Evolutionary conservation across 2,113 vertebrate species (phyloP).

Genomic region (Pimephales promelas): DNA sequence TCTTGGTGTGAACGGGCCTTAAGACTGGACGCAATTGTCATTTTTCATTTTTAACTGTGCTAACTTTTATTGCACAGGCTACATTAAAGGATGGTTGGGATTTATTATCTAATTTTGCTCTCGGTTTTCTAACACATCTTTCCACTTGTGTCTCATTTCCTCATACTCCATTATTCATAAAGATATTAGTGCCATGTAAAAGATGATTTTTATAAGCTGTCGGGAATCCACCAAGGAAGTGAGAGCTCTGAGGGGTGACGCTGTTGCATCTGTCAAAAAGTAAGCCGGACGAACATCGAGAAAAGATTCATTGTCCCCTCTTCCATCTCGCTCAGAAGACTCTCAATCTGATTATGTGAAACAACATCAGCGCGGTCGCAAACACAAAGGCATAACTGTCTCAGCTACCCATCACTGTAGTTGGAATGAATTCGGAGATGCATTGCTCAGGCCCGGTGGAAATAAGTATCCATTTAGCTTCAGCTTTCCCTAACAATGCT

Average conservation of each 20-base stretch:
- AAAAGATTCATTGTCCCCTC: background rate
- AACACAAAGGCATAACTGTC: conserved; percentile 33
- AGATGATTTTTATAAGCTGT: conserved; percentile 37
- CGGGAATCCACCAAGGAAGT: conserved; percentile 21
- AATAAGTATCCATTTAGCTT: conserved; percentile 41
- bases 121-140: background rate
- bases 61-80: background rate
- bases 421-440: background rate
- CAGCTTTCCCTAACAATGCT: conserved; percentile 30
- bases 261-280: conserved; percentile 14
- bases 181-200: conserved; percentile 41
- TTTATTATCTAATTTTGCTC: conserved; percentile 10
- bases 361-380: conserved; percentile 15
- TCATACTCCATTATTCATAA: conserved; percentile 39
- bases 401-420: background rate
- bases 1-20: too few relatives aligned
- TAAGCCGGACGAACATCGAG: background rate
- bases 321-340: background rate
- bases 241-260: conserved; percentile 5
- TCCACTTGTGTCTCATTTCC: conserved; percentile 12
- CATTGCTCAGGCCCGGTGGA: conserved; percentile 6
- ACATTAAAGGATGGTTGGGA: background rate
- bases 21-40: conserved; percentile 35
- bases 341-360: conserved; percentile 26
- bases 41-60: conserved; percentile 22